Conservation (phyloP, 2,797 vertebrate genomes). For the Buceros bicornis region DNA sequence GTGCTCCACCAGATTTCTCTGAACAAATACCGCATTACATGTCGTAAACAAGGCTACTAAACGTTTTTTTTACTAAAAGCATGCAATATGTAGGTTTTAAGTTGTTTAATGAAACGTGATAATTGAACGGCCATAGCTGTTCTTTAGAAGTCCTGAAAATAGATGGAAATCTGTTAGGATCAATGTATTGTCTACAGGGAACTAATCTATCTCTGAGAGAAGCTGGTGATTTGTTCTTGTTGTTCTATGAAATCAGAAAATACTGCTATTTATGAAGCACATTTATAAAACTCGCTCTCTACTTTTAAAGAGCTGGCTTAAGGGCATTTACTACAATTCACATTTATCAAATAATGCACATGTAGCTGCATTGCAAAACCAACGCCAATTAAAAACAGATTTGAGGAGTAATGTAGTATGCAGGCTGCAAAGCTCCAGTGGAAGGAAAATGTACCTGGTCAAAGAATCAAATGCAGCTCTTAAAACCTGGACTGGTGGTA, state of each 20-base stretch:
- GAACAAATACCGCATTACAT: neutral
- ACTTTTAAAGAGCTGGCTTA: neutral
- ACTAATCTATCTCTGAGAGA: neutral
- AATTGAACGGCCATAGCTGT: conserved; percentile 14
- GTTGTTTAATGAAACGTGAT: conserved; percentile 14
- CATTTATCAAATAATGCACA: neutral
- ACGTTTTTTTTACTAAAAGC: neutral
- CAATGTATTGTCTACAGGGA: conserved; percentile 2
- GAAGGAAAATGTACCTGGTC: neutral
- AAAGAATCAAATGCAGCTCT: neutral
- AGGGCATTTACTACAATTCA: neutral
- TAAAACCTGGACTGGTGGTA: neutral
- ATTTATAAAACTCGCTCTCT: conserved; percentile 19
- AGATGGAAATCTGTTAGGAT: conserved; percentile 32
- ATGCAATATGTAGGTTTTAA: neutral
- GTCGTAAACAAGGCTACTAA: neutral
- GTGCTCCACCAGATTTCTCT: neutral
- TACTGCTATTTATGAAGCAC: conserved; percentile 2
- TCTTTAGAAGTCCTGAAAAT: conserved; percentile 24
- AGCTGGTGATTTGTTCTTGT: conserved; percentile 7
- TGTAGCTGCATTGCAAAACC: neutral
- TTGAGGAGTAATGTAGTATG: neutral
- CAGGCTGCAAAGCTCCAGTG: neutral
- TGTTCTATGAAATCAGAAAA: conserved; percentile 33
- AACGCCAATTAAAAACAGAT: neutral